Evolutionary conservation across 2,113 vertebrate species (phyloP).

Genomic region (Leptocoma aspasia): DNA sequence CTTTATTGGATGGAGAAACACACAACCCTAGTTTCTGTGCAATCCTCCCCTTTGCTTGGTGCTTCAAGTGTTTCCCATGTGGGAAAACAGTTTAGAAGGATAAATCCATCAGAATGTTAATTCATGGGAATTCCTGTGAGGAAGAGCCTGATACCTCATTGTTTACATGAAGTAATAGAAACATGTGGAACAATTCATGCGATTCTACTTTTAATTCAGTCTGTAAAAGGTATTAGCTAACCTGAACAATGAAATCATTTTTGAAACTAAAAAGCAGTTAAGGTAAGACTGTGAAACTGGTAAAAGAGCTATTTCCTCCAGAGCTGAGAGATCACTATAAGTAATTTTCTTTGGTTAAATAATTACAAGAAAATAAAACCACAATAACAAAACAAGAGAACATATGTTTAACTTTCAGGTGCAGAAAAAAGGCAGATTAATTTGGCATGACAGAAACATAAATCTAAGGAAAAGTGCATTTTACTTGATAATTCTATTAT

Average conservation of each 20-base stretch:
- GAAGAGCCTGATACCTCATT: neutral
- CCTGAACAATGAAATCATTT: neutral
- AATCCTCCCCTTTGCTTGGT: neutral
- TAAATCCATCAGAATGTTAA: neutral
- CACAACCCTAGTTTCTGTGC: neutral
- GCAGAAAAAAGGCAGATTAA: neutral
- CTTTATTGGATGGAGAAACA: neutral
- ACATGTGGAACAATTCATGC: neutral
- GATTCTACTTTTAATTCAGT: neutral
- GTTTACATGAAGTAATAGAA: neutral
- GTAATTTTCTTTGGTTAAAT: neutral
- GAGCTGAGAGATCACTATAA: neutral
- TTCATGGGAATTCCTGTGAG: neutral
- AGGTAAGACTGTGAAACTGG: neutral
- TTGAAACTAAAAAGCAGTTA: neutral
- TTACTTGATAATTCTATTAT: neutral
- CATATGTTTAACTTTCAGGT: neutral
- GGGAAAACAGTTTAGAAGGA: neutral
- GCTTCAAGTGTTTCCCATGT: neutral
- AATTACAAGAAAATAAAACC: neutral
- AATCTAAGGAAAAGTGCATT: neutral
- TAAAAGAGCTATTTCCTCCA: neutral
- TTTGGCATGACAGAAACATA: neutral
- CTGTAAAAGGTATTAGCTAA: neutral
- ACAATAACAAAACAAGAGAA: neutral